Conservation (phyloP, 2,888 invertebrate species). For the Lepidonotus clava region DNA sequence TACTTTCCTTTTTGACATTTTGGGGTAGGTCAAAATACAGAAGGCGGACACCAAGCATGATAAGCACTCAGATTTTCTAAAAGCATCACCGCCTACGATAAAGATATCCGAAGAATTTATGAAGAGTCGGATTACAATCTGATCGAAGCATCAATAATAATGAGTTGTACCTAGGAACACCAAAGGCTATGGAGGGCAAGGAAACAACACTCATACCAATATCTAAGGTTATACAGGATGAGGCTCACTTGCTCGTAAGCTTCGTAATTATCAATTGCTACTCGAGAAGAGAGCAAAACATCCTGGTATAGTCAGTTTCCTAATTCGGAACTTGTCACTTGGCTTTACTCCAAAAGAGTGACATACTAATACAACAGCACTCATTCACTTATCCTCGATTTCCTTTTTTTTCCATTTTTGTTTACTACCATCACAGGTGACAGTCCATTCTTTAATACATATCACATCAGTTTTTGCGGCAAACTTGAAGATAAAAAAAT, state of each 20-base stretch:
- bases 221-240: neutral
- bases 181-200: constrained; percentile 10
- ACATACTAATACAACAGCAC: neutral
- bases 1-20: neutral
- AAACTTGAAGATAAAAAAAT: constrained; percentile 38
- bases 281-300: neutral
- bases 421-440: constrained; percentile 46
- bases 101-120: constrained; percentile 16
- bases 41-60: constrained; percentile 32
- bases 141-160: constrained; percentile 19
- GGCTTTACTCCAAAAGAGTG: neutral
- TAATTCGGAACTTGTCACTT: neutral
- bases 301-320: neutral
- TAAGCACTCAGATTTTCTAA: constrained; percentile 39
- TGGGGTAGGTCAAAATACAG: neutral
- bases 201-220: constrained; percentile 21
- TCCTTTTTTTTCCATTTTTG: neutral
- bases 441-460: constrained; percentile 40
- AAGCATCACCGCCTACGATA: constrained; percentile 27
- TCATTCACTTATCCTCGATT: neutral
- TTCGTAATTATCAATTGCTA: too few species aligned
- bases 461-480: constrained; percentile 46
- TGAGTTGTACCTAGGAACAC: constrained; percentile 27
- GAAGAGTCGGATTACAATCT: constrained; percentile 3
- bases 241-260: neutral